Conservation (phyloP, 2,113 vertebrate species). For the Acanthisitta chloris region DNA sequence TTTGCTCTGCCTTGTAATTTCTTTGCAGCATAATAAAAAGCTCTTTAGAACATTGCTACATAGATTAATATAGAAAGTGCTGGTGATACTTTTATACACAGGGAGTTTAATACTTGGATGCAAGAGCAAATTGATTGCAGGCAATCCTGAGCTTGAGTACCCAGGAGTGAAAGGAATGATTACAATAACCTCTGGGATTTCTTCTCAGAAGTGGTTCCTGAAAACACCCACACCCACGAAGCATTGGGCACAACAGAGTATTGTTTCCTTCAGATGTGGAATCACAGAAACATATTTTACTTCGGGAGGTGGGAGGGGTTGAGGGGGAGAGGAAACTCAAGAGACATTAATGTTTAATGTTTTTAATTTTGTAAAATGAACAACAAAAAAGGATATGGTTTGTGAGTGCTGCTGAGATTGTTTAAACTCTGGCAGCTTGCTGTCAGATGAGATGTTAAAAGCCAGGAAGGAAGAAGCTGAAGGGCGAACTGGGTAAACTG, state of each 20-base stretch:
- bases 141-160: conserved; percentile 71
- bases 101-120: conserved; percentile 66
- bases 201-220: conserved; percentile 62
- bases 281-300: conserved; percentile 69
- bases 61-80: conserved; percentile 74
- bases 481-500: conserved; percentile 23
- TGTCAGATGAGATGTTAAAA: conserved; percentile 50
- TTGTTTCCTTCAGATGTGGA: conserved; percentile 67
- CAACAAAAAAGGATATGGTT: conserved; percentile 62
- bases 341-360: conserved; percentile 73
- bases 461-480: background rate
- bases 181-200: conserved; percentile 70
- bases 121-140: conserved; percentile 77
- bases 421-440: conserved; percentile 50
- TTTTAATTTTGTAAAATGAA: conserved; percentile 76
- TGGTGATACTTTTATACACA: conserved; percentile 70
- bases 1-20: conserved; percentile 68
- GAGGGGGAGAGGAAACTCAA: conserved; percentile 59
- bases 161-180: conserved; percentile 73
- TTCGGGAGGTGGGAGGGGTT: conserved; percentile 54
- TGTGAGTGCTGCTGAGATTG: conserved; percentile 43
- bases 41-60: conserved; percentile 66
- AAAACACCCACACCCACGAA: conserved; percentile 45
- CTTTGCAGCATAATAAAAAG: conserved; percentile 72
- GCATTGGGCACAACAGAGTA: conserved; percentile 47